Evolutionary conservation across 2,888 invertebrate species (phyloP).

Genomic region (Andrena trimmerana): DNA sequence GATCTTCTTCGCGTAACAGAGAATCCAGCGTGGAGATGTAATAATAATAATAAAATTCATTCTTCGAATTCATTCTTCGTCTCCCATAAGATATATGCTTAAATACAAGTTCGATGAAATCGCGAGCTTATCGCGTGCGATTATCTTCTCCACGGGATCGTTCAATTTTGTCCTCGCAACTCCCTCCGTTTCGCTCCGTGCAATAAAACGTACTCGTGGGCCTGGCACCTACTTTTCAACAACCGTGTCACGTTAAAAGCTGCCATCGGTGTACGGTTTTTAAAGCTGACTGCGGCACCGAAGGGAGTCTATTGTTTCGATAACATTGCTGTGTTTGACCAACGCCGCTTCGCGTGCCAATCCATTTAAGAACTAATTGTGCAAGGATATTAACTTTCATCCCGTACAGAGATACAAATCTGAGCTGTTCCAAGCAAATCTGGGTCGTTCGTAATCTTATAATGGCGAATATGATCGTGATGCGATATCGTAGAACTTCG

Average conservation of each 20-base stretch:
- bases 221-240: conserved; percentile 69
- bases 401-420: too few relatives aligned
- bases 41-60: conserved; percentile 10
- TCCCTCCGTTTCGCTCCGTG: conserved; percentile 64
- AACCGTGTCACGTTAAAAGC: conserved; percentile 74
- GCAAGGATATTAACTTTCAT: not conserved
- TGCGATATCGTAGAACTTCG: too few relatives aligned
- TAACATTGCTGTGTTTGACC: conserved; percentile 37
- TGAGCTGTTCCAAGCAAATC: too few relatives aligned
- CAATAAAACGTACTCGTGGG: conserved; percentile 67
- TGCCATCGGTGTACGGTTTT: conserved; percentile 66
- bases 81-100: not conserved
- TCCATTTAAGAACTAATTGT: not conserved
- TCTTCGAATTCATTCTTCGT: not conserved
- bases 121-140: too few relatives aligned
- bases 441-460: too few relatives aligned
- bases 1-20: conserved; percentile 14
- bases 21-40: conserved; percentile 19
- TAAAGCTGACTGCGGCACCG: conserved; percentile 66
- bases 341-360: conserved; percentile 3
- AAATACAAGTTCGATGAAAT: not conserved
- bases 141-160: conserved; percentile 51
- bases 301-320: conserved; percentile 57
- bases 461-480: too few relatives aligned
- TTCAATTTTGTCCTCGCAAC: conserved; percentile 56